Conservation (phyloP, 92 coral and sea anemone genomes). For the Epizoanthus scotinus region DNA sequence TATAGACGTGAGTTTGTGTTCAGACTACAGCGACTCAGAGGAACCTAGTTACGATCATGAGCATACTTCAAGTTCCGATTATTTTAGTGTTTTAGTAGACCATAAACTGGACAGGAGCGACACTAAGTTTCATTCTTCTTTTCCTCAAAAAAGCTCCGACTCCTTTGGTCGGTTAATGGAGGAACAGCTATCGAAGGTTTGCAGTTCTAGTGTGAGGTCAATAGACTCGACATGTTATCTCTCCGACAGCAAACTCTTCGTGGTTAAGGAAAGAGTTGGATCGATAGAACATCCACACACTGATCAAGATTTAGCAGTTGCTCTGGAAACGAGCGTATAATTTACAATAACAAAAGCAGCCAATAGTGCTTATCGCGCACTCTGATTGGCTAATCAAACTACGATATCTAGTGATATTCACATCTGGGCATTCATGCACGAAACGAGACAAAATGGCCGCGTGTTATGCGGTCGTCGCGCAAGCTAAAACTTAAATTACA, state of each 20-base stretch:
- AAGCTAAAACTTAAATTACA: no score
- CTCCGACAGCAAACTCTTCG: neutral
- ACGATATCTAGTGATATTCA: no score
- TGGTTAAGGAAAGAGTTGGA: neutral
- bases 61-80: conserved; percentile 14
- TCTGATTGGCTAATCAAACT: no score
- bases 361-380: no score
- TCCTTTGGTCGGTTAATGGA: neutral
- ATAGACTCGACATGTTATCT: neutral
- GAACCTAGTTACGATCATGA: neutral
- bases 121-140: neutral
- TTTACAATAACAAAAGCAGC: no score
- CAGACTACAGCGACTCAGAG: neutral
- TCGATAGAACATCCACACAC: neutral
- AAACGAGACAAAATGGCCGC: no score
- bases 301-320: neutral
- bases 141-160: neutral
- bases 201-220: neutral
- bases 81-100: conserved; percentile 12
- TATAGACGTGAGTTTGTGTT: no score
- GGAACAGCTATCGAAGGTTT: neutral
- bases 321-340: neutral
- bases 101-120: neutral
- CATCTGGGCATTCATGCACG: no score
- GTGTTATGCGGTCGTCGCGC: no score